Evolutionary conservation across 2,113 vertebrate genomes (phyloP).

Genomic region (Vidua macroura): DNA sequence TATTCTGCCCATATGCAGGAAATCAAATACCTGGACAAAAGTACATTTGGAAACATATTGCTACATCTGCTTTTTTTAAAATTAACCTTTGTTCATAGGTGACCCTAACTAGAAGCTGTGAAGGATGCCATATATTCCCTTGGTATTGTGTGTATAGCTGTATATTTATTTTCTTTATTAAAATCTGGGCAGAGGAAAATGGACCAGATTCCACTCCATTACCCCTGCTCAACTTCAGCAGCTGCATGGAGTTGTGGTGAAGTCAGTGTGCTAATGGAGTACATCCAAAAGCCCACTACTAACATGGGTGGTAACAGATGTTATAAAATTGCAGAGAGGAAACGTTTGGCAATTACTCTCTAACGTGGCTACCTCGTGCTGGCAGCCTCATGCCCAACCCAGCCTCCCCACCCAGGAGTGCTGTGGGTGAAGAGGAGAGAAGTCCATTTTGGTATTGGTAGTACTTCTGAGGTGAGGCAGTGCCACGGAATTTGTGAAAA

Average conservation of each 20-base stretch:
- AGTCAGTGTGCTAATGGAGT: background rate
- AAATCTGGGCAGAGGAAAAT: background rate
- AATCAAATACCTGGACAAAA: background rate
- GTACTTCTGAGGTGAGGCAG: background rate
- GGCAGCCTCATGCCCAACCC: background rate
- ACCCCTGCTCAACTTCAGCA: background rate
- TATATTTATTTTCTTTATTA: slow-evolving; percentile 47
- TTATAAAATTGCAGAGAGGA: background rate
- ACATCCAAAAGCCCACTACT: background rate
- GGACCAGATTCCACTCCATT: background rate
- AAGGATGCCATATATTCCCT: background rate
- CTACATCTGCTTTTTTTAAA: background rate
- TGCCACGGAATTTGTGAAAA: fast-evolving
- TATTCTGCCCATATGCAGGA: background rate
- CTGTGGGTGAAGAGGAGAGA: background rate
- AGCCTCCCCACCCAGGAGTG: background rate
- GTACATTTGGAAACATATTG: background rate
- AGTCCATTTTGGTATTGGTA: background rate
- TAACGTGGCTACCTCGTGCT: fast-evolving
- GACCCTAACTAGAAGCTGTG: background rate
- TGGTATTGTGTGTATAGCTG: background rate
- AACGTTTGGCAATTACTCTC: background rate
- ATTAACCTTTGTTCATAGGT: background rate
- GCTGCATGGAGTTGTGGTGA: background rate
- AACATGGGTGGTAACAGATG: background rate